Evolutionary conservation across 2,113 vertebrate species (phyloP).

Genomic region (Cyphomyrus discorhynchus): DNA sequence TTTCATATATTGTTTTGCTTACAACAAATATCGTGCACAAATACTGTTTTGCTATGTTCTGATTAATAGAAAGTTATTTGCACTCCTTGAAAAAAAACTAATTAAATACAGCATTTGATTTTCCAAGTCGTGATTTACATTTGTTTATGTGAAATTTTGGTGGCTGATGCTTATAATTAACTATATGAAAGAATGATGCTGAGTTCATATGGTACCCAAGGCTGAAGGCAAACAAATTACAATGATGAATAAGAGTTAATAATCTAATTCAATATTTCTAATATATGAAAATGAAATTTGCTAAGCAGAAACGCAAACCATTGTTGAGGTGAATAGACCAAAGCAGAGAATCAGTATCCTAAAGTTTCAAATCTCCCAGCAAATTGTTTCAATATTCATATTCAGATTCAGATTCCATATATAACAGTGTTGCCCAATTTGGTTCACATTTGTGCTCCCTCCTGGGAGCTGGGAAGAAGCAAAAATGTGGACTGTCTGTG

Average conservation of each 20-base stretch:
- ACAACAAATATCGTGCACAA: background rate
- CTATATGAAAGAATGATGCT: background rate
- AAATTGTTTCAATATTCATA: background rate
- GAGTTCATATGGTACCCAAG: background rate
- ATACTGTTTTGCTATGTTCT: background rate
- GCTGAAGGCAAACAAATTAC: background rate
- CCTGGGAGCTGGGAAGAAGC: background rate
- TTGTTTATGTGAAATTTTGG: background rate
- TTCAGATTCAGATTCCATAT: background rate
- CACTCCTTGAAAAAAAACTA: background rate
- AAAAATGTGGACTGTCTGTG: background rate
- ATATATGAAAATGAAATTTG: background rate
- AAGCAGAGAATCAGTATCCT: background rate
- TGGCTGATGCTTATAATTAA: background rate
- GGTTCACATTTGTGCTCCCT: background rate
- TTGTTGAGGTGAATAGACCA: background rate
- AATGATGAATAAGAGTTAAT: background rate
- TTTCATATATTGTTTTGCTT: background rate
- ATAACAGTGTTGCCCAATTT: background rate
- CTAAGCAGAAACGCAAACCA: background rate
- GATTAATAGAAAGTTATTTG: background rate
- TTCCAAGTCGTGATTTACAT: background rate
- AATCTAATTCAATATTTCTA: background rate
- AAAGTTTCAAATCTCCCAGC: background rate
- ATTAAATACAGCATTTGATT: background rate